Conservation (phyloP, 1,140 invertebrate genomes). For the Macrobrachium rosenbergii region DNA sequence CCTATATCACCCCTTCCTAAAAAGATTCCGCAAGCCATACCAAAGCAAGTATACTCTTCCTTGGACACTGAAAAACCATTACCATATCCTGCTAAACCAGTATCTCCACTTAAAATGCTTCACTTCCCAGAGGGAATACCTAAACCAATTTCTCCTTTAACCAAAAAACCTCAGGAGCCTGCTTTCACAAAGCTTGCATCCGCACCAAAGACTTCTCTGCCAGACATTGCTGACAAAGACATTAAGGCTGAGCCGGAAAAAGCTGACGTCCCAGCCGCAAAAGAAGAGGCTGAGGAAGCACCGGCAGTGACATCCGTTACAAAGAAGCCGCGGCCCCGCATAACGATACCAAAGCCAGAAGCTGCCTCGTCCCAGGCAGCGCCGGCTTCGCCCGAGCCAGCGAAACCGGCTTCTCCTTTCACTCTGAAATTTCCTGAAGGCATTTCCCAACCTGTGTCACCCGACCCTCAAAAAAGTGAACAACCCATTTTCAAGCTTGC, state of each 20-base stretch:
- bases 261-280: neutral
- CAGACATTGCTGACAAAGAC: too few relatives aligned
- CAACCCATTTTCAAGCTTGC: neutral
- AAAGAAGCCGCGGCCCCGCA: neutral
- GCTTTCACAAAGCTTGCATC: too few relatives aligned
- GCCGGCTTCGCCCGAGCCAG: neutral
- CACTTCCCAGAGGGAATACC: slow-evolving; percentile 4
- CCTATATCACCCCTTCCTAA: neutral
- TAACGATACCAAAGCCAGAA: neutral
- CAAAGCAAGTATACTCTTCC: neutral
- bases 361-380: neutral
- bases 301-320: neutral
- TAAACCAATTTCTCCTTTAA: neutral
- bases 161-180: too few relatives aligned
- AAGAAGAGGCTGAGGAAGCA: neutral
- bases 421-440: neutral
- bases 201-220: too few relatives aligned
- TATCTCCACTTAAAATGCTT: neutral
- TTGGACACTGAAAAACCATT: neutral
- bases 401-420: neutral
- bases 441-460: neutral
- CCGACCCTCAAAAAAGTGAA: neutral
- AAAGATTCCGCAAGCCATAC: neutral
- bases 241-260: too few relatives aligned
- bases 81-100: neutral